phyloP scores from a whole-genome alignment of 2,113 vertebrate genomes.

The Notarius lentiginosus region DNA sequence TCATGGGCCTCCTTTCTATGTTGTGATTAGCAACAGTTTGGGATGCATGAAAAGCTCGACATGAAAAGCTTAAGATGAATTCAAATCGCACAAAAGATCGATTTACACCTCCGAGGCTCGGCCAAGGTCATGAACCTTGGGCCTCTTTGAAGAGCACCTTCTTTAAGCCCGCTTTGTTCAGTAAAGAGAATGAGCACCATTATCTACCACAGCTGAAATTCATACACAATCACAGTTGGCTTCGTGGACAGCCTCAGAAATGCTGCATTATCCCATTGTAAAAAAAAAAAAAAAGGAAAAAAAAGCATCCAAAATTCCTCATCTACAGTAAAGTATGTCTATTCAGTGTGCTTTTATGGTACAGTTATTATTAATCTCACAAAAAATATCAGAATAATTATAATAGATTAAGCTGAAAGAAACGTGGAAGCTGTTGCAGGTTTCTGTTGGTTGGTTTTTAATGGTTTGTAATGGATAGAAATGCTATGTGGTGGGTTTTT shows the following conservation, averaged over 20 bases:
- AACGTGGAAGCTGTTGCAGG: neutral
- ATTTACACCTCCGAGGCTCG: conserved; percentile 60
- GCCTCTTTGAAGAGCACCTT: conserved; percentile 52
- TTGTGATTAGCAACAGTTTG: conserved; percentile 58
- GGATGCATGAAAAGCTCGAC: conserved; percentile 45
- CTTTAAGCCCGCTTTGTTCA: conserved; percentile 61
- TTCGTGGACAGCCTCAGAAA: conserved; percentile 3
- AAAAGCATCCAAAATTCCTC: neutral
- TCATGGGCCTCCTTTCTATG: neutral
- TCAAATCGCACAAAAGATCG: conserved; percentile 54
- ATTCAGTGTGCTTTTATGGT: neutral
- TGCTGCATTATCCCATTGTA: neutral
- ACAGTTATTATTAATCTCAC: neutral
- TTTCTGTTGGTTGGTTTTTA: neutral
- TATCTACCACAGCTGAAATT: conserved; percentile 35
- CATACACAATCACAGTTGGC: conserved; percentile 21
- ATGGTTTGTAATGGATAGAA: neutral
- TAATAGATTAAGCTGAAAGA: conserved; percentile 1
- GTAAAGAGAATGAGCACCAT: conserved; percentile 54
- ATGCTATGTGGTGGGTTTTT: neutral
- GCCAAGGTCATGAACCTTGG: conserved; percentile 45
- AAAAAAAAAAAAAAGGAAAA: neutral
- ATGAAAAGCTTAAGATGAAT: conserved; percentile 66
- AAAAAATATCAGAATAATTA: neutral
- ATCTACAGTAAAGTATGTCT: neutral